These are phyloP conservation scores for Callopanchax toddi DNA, from an alignment of 2,113 vertebrate genomes.

Conservation along the genomic window DNA sequence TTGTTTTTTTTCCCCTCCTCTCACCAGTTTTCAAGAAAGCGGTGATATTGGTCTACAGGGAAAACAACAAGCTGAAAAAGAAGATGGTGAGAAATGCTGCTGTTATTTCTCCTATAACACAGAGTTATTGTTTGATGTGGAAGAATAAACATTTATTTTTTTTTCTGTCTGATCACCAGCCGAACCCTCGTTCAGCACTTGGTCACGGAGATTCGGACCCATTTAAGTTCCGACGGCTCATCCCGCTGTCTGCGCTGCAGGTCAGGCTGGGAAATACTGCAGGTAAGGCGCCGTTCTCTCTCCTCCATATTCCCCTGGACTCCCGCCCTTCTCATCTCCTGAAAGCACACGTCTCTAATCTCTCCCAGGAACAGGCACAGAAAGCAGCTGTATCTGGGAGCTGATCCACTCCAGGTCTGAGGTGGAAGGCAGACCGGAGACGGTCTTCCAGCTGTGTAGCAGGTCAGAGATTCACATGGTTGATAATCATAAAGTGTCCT, in stretches of 20 bases:
- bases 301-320: constrained; percentile 13
- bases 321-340: constrained; percentile 22
- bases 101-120: constrained; percentile 5
- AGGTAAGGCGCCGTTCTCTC: constrained; percentile 79
- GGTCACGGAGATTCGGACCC: constrained; percentile 88
- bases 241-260: constrained; percentile 93
- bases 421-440: constrained; percentile 93
- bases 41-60: constrained; percentile 94
- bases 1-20: constrained; percentile 37
- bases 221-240: constrained; percentile 96
- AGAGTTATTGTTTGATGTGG: constrained; percentile 1
- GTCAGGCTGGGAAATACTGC: constrained; percentile 92
- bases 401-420: constrained; percentile 95
- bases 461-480: constrained; percentile 81
- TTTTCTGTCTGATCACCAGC: constrained; percentile 64
- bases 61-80: constrained; percentile 95
- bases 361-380: constrained; percentile 78
- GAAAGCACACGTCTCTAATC: constrained; percentile 55
- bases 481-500: not conserved
- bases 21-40: constrained; percentile 95
- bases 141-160: not conserved
- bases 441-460: constrained; percentile 92
- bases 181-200: constrained; percentile 82
- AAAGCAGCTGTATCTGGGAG: constrained; percentile 93
- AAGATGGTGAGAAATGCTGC: constrained; percentile 85